Evolutionary conservation across 2,888 invertebrate species (phyloP), one percentile per base, ranked within the genome.

Genomic region (Eudemis profundana): DNA sequence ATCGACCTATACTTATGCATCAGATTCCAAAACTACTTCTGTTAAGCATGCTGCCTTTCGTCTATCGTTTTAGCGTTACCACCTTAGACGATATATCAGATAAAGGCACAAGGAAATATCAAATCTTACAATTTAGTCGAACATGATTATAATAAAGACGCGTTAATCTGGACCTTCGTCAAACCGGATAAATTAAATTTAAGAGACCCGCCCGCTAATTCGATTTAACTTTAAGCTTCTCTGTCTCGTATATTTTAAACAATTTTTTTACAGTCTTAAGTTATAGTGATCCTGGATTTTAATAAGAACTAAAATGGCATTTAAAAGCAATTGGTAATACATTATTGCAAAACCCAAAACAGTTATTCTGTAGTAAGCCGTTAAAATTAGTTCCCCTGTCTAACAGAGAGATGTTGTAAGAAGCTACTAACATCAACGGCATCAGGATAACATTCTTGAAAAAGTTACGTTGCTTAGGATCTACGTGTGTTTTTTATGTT

Each of bases 101-200:
- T 10, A 33, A 33, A n/a, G n/a, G n/a, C n/a, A n/a, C 10, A 12
- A 21, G 19, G 1, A 44, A 50, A 0, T 12, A 27, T 7, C 10
- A 15, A 44, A 44, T 27, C 4, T 19, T 36, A 19, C 44, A 27
- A 17, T 53, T 53, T 38, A 14, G 27, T 27, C 10, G 21, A 57
- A 57, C 46, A 40, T 53, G n/a, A 46, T 15, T 46, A 40, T 38
- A 51, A 53, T 38, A 47, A 60, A 56, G 7, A 53, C 36, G 19
- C 42, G 19, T 47, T 65, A 65, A 65, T 65, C 60, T 27, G n/a
- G 8, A 51, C 60, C 51, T 19, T 21, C 51, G 10, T 60, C 59
- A 60, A 60, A 65, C 23, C 50, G 59, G 60, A 60, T 65, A 33
- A 64, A 65, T 65, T 53, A 38, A 47, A 60, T 60, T 65, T 65